phyloP scores from a whole-genome alignment of 2,113 vertebrate species.

The Terrapene triunguis region DNA sequence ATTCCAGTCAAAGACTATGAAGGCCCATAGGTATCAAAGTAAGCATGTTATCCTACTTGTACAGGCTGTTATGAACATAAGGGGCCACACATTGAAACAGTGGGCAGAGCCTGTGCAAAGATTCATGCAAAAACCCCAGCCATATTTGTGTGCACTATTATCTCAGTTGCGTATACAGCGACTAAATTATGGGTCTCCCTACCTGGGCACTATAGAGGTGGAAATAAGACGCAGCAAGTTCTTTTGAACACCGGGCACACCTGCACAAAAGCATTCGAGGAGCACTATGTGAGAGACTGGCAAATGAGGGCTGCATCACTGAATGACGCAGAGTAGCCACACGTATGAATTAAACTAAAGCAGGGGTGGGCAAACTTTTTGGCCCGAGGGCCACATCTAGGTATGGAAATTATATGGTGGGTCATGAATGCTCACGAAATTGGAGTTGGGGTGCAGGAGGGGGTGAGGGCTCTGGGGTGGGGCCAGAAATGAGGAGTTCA shows the following conservation, averaged over 20 bases:
- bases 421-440: too few species aligned
- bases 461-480: too few species aligned
- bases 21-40: not conserved
- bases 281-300: not conserved
- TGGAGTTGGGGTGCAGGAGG: too few species aligned
- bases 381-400: too few species aligned
- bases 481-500: too few species aligned
- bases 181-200: not conserved
- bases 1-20: not conserved
- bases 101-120: not conserved
- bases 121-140: not conserved
- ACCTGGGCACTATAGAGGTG: not conserved
- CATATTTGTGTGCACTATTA: not conserved
- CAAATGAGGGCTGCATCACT: not conserved
- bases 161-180: not conserved
- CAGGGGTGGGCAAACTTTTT: too few species aligned
- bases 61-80: not conserved
- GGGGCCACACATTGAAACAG: not conserved
- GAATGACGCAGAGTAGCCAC: not conserved
- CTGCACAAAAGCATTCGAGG: not conserved
- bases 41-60: not conserved
- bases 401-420: too few species aligned
- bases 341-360: too few species aligned
- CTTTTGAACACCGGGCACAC: not conserved
- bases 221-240: not conserved